A percentile compares a stretch with the other conserved stretches of the same genome.
phyloP scores from a whole-genome alignment of 2,888 invertebrate species.

The Platynereis dumerilii region DNA sequence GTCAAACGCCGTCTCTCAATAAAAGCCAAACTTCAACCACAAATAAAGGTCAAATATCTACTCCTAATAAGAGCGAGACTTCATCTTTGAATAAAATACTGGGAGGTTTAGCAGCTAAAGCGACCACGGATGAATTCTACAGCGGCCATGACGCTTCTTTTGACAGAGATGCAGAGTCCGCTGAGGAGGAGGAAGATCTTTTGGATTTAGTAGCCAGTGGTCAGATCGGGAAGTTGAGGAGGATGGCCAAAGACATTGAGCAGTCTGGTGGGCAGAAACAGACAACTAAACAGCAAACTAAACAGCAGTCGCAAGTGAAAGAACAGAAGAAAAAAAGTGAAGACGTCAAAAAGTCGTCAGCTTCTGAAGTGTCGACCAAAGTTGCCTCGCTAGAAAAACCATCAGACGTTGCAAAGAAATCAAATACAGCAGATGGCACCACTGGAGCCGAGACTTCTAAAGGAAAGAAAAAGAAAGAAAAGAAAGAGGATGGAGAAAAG shows the following conservation, averaged over 20 bases:
- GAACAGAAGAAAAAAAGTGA: background rate
- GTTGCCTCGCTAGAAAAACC: no score
- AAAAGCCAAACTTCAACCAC: background rate
- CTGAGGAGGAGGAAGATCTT: slow-evolving; percentile 3
- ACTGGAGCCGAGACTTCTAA: no score
- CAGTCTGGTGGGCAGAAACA: background rate
- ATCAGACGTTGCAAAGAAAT: no score
- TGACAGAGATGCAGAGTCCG: background rate
- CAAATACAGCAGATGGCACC: no score
- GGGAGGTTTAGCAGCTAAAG: background rate
- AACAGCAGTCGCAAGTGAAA: background rate
- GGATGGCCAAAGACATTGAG: background rate
- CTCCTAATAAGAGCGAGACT: no score
- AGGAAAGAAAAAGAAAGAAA: background rate
- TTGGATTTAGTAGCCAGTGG: slow-evolving; percentile 5
- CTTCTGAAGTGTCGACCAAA: no score
- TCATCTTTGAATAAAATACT: background rate
- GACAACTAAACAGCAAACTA: background rate
- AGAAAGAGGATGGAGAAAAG: background rate
- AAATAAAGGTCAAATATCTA: background rate
- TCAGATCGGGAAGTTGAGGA: background rate
- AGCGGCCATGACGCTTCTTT: background rate
- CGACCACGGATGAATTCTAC: background rate
- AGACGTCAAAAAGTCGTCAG: slow-evolving; percentile 25
- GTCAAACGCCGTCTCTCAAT: background rate